Base-by-base conservation (phyloP, 2,113 vertebrate genomes). In the Acanthochromis polyacanthus region DNA sequence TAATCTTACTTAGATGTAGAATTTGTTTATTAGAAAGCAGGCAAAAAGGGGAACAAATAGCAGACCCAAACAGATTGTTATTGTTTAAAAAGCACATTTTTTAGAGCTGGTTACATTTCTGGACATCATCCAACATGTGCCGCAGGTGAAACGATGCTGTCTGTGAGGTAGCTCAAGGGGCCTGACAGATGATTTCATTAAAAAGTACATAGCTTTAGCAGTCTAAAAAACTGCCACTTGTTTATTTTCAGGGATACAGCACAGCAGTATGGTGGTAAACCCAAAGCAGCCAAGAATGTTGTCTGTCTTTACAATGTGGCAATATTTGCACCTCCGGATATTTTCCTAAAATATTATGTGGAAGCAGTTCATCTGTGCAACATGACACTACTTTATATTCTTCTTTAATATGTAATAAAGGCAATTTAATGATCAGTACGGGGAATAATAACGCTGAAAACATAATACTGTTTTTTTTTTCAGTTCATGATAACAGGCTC, bases 101-200 rank as follows among this genome's bases (percentile, higher is more conserved):
- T 61, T 52, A 17, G 20, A 12, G 65, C 23, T 28, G 55, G 46
- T 46, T 63, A 57, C 51, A 70, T 66, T 70, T 59, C 45, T 71
- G 71, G 60, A 68, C 68, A 81, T 70, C 32, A 59, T 81, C 61
- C 46, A 67, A 46, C 48, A 50, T 48, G 48, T 65, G 52, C 66
- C 65, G 61, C 65, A 61, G 80, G 74, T 78, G 74, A 81, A 78
- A 22, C 2, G 4, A 48, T 58, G 65, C 50, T 81, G 80, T 71
- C 79, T 64, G 64, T 23, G 77, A 56, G 64, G n/a, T 75, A 63
- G 55, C 73, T 68, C 59, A 19, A 58, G 3, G 32, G 25, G 28
- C 56, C 36, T 87, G 57, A 60, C n/a, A 38, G 67, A 89, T 77
- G 67, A 63, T 52, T 74, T 68, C 66, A 78, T 64, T 61, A 82